phyloP scores from a whole-genome alignment of 64 coral and sea anemone genomes.

The Dendrophyllia cribrosa region DNA sequence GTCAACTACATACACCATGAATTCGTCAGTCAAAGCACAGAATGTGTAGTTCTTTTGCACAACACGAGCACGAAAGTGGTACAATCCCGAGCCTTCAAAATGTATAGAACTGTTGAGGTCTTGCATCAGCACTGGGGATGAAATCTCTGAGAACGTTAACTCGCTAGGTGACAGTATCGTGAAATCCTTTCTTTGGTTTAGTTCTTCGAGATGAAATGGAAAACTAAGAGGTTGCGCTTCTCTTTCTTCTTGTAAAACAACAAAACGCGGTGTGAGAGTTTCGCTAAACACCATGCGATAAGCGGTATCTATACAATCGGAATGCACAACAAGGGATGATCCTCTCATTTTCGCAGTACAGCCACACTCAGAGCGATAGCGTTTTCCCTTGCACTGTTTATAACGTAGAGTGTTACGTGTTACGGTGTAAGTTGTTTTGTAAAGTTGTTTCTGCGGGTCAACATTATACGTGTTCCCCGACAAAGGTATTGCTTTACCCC shows the following conservation, averaged over 20 bases:
- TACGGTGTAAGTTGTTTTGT: slow-evolving; percentile 76
- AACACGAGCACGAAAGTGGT: slow-evolving; percentile 87
- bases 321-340: slow-evolving; percentile 78
- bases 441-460: slow-evolving; percentile 87
- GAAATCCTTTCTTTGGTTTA: slow-evolving; percentile 84
- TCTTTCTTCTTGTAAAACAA: slow-evolving; percentile 64
- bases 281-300: slow-evolving; percentile 89
- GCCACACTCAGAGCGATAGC: slow-evolving; percentile 75
- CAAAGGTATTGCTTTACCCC: slow-evolving; percentile 95
- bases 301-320: slow-evolving; percentile 92
- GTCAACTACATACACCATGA: slow-evolving; percentile 89
- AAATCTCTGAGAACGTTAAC: slow-evolving; percentile 18
- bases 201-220: slow-evolving; percentile 91
- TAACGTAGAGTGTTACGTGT: slow-evolving; percentile 85
- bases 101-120: slow-evolving; percentile 78
- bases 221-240: slow-evolving; percentile 52
- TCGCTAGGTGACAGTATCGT: slow-evolving; percentile 52
- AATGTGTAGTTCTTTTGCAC: slow-evolving; percentile 93
- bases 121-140: slow-evolving; percentile 66
- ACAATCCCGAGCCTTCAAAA: slow-evolving; percentile 90
- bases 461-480: slow-evolving; percentile 91
- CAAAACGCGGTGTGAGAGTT: slow-evolving; percentile 79
- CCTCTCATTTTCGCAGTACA: slow-evolving; percentile 75
- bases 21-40: slow-evolving; percentile 87
- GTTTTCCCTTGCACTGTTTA: slow-evolving; percentile 87